Evolutionary conservation across 2,113 vertebrate genomes (phyloP).

Genomic region (Scolopax mira): DNA sequence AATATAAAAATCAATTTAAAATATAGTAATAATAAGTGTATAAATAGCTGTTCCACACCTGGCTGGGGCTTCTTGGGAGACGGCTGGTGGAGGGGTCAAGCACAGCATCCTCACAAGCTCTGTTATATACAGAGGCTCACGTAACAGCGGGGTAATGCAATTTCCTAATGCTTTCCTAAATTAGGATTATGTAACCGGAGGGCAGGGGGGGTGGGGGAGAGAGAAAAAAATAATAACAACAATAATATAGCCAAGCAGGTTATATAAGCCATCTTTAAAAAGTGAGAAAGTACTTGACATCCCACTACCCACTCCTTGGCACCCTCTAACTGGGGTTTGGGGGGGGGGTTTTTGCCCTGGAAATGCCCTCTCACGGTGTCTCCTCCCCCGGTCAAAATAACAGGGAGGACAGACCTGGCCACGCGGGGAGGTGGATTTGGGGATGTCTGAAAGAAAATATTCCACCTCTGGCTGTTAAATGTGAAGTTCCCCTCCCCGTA

Average conservation of each 20-base stretch:
- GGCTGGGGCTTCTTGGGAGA: not conserved
- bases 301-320: conserved; percentile 32
- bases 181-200: not conserved
- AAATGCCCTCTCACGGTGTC: no score
- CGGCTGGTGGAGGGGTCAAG: not conserved
- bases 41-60: not conserved
- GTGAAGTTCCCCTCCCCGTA: not conserved
- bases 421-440: no score
- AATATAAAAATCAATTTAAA: not conserved
- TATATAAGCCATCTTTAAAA: conserved; percentile 38
- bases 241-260: conserved; percentile 12
- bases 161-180: conserved; percentile 1
- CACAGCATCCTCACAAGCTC: not conserved
- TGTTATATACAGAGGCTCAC: not conserved
- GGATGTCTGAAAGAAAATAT: not conserved
- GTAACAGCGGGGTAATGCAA: not conserved
- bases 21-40: no score
- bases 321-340: not conserved
- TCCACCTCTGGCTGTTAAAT: not conserved
- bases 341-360: not conserved
- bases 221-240: not conserved
- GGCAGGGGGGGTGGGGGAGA: no score
- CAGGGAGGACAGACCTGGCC: not conserved
- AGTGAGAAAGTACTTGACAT: conserved; percentile 46
- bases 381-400: not conserved